Conservation (phyloP, 2,113 vertebrate species). For the Numida meleagris region DNA sequence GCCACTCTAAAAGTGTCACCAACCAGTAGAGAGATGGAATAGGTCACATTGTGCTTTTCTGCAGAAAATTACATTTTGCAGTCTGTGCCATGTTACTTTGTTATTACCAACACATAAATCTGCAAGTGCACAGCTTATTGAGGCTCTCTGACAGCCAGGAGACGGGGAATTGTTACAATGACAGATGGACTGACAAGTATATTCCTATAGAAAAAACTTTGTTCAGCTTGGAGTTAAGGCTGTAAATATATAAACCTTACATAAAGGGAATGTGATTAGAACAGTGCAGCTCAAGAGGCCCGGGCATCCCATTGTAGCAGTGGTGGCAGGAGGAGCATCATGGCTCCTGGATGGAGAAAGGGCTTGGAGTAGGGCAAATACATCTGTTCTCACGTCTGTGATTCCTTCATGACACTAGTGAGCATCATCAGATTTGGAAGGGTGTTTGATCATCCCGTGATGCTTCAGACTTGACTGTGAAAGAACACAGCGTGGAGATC, state of each 20-base stretch:
- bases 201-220: constrained; percentile 33
- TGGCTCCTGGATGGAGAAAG: neutral
- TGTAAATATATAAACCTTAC: constrained; percentile 35
- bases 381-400: neutral
- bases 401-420: neutral
- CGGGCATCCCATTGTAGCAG: neutral
- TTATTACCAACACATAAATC: constrained; percentile 45
- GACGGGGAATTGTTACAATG: constrained; percentile 17
- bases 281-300: accelerated
- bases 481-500: neutral
- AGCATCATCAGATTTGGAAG: neutral
- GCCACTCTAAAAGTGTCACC: neutral
- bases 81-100: neutral
- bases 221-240: neutral
- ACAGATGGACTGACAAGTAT: constrained; percentile 53
- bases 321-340: accelerated
- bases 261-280: neutral
- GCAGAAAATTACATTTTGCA: constrained; percentile 20
- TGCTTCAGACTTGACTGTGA: neutral
- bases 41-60: neutral
- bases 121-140: constrained; percentile 1
- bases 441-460: neutral
- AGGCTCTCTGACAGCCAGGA: neutral
- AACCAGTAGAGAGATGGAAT: neutral
- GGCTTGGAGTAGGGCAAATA: neutral